Evolutionary conservation across 2,113 vertebrate genomes (phyloP).

Genomic region (Pangasianodon hypophthalmus): DNA sequence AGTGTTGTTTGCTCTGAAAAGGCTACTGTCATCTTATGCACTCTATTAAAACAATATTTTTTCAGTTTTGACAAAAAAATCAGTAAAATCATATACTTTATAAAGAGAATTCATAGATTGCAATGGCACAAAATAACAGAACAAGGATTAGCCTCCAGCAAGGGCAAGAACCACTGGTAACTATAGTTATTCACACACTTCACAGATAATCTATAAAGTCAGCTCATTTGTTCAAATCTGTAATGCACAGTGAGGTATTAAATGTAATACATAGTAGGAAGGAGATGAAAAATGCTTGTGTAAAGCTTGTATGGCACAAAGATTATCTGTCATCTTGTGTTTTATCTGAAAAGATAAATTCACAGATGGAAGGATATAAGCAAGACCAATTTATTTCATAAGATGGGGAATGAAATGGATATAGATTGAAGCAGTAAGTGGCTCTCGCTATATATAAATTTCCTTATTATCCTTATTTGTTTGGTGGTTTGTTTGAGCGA

Average conservation of each 20-base stretch:
- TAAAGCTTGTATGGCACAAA: background rate
- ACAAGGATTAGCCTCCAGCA: background rate
- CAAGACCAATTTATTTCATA: background rate
- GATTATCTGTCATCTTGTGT: background rate
- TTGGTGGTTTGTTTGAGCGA: background rate
- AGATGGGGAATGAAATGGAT: background rate
- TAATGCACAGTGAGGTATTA: background rate
- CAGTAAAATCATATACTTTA: background rate
- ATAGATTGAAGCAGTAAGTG: background rate
- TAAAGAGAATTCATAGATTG: background rate
- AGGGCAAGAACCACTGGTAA: background rate
- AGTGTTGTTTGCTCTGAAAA: background rate
- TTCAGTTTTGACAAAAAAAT: background rate
- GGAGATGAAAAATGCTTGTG: background rate
- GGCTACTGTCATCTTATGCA: background rate
- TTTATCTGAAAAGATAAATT: background rate
- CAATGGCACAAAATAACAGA: background rate
- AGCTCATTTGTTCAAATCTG: background rate
- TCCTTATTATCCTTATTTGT: background rate
- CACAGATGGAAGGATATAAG: background rate
- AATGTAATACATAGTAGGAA: background rate
- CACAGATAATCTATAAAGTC: background rate
- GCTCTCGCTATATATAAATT: background rate
- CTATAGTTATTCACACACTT: background rate
- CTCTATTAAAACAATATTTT: background rate